Conservation (phyloP, 2,888 invertebrate species). For the Netelia fuscicornis region DNA sequence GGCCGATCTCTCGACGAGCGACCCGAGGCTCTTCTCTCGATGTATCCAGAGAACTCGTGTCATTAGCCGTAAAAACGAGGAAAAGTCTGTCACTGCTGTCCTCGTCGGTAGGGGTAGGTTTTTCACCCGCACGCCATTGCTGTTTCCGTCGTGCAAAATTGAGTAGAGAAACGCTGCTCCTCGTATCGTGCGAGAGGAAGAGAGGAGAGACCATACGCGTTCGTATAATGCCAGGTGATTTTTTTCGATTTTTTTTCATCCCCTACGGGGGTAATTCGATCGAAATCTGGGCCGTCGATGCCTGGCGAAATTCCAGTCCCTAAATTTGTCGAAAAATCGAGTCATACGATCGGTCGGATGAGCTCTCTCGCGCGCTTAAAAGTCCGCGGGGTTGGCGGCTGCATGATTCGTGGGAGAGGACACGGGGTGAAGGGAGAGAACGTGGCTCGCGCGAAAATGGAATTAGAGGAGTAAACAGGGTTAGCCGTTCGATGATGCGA, state of each 20-base stretch:
- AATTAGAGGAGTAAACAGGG: slow-evolving; percentile 81
- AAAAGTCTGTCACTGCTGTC: slow-evolving; percentile 78
- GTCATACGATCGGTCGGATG: slow-evolving; percentile 78
- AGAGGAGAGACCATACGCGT: slow-evolving; percentile 21
- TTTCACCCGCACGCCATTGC: slow-evolving; percentile 26
- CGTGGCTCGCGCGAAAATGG: slow-evolving; percentile 80
- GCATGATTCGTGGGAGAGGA: neutral
- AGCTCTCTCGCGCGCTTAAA: slow-evolving; percentile 50
- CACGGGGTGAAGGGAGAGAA: slow-evolving; percentile 40
- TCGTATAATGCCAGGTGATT: slow-evolving; percentile 56
- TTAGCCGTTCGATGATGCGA: slow-evolving; percentile 81
- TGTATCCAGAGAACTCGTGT: slow-evolving; percentile 77
- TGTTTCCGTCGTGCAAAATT: slow-evolving; percentile 48
- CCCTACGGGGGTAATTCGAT: slow-evolving; percentile 58
- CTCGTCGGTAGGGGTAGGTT: slow-evolving; percentile 35
- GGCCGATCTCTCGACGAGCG: slow-evolving; percentile 77
- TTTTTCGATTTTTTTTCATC: slow-evolving; percentile 61
- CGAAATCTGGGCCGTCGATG: slow-evolving; percentile 60
- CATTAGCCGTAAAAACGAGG: slow-evolving; percentile 81
- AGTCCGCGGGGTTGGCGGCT: slow-evolving; percentile 7
- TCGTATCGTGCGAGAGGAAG: slow-evolving; percentile 51
- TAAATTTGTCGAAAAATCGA: slow-evolving; percentile 83
- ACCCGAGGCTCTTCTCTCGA: slow-evolving; percentile 70
- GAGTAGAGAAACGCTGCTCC: slow-evolving; percentile 2
- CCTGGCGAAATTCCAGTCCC: slow-evolving; percentile 54